These are phyloP conservation scores for Heliconius aoede DNA, from an alignment of 2,888 invertebrate species.

Conservation along the genomic window DNA sequence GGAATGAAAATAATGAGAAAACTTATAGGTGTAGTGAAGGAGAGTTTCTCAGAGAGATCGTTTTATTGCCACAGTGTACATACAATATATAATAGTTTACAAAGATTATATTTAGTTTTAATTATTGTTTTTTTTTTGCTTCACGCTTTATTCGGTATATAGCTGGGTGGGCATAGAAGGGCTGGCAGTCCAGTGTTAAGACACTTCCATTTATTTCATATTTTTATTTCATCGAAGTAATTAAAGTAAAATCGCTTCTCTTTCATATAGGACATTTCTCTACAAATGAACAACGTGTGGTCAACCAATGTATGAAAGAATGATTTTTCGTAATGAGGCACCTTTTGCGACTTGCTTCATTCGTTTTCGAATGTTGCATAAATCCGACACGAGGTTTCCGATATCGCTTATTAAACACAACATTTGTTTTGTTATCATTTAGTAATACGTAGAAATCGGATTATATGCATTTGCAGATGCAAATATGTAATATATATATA, in stretches of 20 bases:
- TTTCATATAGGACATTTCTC: neutral
- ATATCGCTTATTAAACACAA: constrained; percentile 46
- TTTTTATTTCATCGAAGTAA: too few species aligned
- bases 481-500: too few species aligned
- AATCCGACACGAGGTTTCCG: constrained; percentile 58
- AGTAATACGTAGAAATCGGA: constrained; percentile 6
- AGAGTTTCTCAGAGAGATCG: neutral
- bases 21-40: neutral
- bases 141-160: too few species aligned
- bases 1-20: neutral
- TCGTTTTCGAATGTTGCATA: constrained; percentile 50
- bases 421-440: constrained; percentile 31
- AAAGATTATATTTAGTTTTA: too few species aligned
- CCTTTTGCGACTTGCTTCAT: constrained; percentile 50
- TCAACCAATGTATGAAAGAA: constrained; percentile 29
- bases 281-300: neutral
- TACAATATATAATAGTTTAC: neutral
- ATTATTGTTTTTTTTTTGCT: too few species aligned
- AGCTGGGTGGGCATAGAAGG: too few species aligned
- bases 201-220: too few species aligned
- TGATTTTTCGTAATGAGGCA: constrained; percentile 52
- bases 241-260: neutral
- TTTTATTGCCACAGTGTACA: neutral
- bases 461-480: too few species aligned
- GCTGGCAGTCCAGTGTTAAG: too few species aligned